These are phyloP conservation scores for Trachops cirrhosus DNA, from an alignment of 2,797 vertebrate genomes.

Conservation along the genomic window DNA sequence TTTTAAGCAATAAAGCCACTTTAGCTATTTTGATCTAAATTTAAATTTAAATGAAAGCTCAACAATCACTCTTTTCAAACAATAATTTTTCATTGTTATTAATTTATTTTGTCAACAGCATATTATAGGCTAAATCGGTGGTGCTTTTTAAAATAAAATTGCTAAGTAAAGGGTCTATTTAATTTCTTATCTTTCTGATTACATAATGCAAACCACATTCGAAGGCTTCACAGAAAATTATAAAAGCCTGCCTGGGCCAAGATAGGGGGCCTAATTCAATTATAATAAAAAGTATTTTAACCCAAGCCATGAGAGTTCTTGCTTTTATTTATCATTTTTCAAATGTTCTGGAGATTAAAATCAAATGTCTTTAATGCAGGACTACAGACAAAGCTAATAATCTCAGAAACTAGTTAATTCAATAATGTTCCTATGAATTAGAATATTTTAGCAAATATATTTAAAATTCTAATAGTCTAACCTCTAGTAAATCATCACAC, in stretches of 20 bases:
- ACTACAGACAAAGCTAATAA: conserved; percentile 42
- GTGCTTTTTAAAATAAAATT: conserved; percentile 39
- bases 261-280: conserved; percentile 22
- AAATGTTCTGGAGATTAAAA: conserved; percentile 44
- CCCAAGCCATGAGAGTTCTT: not conserved
- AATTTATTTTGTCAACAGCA: conserved; percentile 62
- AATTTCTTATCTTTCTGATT: conserved; percentile 40
- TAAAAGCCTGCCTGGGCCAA: not conserved
- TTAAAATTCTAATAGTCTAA: not conserved
- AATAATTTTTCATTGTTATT: conserved; percentile 27
- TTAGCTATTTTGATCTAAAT: conserved; percentile 52
- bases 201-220: not conserved
- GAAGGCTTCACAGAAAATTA: conserved; percentile 45
- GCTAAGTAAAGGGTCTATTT: conserved; percentile 34
- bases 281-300: conserved; percentile 35
- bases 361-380: conserved; percentile 1
- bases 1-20: conserved; percentile 47
- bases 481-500: not conserved
- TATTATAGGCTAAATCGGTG: not conserved
- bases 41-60: conserved; percentile 35
- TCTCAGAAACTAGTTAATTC: conserved; percentile 18
- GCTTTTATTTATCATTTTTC: conserved; percentile 23
- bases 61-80: conserved; percentile 33
- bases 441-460: not conserved
- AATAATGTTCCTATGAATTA: conserved; percentile 4